Evolutionary conservation across 2,888 invertebrate genomes (phyloP).

Genomic region (Microplitis manilae): DNA sequence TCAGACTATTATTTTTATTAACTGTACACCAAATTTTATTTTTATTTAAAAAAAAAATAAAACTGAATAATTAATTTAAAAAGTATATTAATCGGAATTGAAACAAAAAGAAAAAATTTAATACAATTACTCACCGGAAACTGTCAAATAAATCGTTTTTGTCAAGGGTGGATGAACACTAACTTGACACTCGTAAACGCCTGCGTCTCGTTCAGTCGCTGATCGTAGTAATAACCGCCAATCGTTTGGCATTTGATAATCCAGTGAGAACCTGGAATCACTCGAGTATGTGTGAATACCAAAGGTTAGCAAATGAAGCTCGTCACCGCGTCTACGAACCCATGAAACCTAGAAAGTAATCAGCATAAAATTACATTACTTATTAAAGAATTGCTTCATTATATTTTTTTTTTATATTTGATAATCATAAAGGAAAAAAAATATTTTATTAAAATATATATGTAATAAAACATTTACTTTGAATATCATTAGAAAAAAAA

Average conservation of each 20-base stretch:
- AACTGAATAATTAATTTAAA: too few relatives aligned
- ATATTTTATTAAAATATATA: too few relatives aligned
- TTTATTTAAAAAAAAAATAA: too few relatives aligned
- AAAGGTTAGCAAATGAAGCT: constrained; percentile 65
- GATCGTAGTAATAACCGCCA: constrained; percentile 84
- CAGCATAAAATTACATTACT: background rate
- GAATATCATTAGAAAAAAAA: too few relatives aligned
- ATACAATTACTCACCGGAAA: constrained; percentile 77
- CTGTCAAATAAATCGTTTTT: constrained; percentile 79
- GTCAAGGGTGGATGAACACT: constrained; percentile 85
- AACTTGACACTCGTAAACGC: constrained; percentile 86
- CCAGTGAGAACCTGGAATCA: constrained; percentile 78
- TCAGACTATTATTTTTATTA: too few relatives aligned
- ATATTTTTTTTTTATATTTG: background rate
- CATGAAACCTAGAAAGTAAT: constrained; percentile 63
- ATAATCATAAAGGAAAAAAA: too few relatives aligned
- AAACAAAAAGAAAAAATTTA: too few relatives aligned
- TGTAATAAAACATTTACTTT: too few relatives aligned
- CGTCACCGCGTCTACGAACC: constrained; percentile 66
- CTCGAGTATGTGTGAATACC: constrained; percentile 66
- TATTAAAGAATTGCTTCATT: background rate
- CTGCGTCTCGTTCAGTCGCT: constrained; percentile 83
- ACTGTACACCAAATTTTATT: too few relatives aligned
- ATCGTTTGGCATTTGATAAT: constrained; percentile 82
- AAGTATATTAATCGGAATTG: too few relatives aligned